phyloP scores from a whole-genome alignment of 2,113 vertebrate species.

The Zootoca vivipara region DNA sequence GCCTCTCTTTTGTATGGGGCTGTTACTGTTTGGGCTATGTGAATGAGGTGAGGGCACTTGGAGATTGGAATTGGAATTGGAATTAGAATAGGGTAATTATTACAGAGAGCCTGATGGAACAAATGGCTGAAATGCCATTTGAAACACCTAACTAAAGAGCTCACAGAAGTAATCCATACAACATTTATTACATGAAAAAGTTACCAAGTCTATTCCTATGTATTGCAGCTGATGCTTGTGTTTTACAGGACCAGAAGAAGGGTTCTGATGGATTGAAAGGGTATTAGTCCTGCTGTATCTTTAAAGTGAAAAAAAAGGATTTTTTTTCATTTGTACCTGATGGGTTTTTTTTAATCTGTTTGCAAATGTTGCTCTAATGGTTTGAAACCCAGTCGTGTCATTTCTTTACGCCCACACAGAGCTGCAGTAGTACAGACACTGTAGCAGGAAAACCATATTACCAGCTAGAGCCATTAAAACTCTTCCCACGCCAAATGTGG shows the following conservation, averaged over 20 bases:
- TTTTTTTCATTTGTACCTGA: constrained; percentile 66
- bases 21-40: background rate
- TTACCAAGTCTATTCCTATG: constrained; percentile 5
- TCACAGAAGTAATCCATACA: constrained; percentile 13
- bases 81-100: background rate
- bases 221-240: constrained; percentile 12
- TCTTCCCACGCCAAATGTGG: constrained; percentile 74
- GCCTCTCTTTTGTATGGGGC: background rate
- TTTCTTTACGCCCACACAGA: constrained; percentile 82
- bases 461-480: constrained; percentile 78
- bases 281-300: constrained; percentile 32
- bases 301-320: background rate
- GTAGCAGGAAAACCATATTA: constrained; percentile 70
- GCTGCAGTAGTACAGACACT: constrained; percentile 77
- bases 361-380: constrained; percentile 83
- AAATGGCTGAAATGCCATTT: background rate
- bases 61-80: background rate
- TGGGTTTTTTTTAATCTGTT: constrained; percentile 77
- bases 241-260: constrained; percentile 19
- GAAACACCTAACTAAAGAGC: constrained; percentile 15
- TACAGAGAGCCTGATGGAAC: background rate
- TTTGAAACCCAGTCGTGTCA: constrained; percentile 83
- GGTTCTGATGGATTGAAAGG: background rate
- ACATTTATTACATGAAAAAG: background rate
- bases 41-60: background rate